Conservation (phyloP, 2,797 vertebrate genomes). For the Xiphophorus birchmanni region DNA sequence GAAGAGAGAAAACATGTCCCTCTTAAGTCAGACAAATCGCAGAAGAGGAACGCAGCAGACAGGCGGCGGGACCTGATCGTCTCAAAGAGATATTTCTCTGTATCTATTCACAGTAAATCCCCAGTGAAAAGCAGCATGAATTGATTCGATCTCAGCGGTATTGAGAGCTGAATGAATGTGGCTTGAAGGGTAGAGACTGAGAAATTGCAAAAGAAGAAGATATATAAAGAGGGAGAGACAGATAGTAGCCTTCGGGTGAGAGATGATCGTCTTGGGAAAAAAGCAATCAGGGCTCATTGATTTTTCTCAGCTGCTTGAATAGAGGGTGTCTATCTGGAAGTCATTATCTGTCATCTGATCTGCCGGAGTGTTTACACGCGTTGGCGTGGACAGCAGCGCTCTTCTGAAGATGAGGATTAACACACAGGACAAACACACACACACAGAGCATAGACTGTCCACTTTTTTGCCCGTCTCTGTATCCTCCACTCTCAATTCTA, state of each 20-base stretch:
- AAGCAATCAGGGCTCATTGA: constrained; percentile 84
- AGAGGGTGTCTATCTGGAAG: constrained; percentile 80
- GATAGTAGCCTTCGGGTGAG: constrained; percentile 68
- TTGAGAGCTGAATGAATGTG: constrained; percentile 65
- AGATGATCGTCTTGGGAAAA: constrained; percentile 79
- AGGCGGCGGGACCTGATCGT: constrained; percentile 38
- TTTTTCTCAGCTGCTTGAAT: constrained; percentile 79
- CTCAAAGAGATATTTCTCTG: constrained; percentile 58
- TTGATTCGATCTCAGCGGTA: constrained; percentile 65
- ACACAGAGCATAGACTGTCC: constrained; percentile 39
- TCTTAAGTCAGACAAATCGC: constrained; percentile 33
- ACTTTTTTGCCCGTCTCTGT: constrained; percentile 28
- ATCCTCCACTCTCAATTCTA: constrained; percentile 52
- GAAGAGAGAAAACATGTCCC: constrained; percentile 41
- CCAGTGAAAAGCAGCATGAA: constrained; percentile 63
- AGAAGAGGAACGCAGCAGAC: constrained; percentile 34
- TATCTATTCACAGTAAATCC: constrained; percentile 66
- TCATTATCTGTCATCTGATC: constrained; percentile 82
- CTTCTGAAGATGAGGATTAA: constrained; percentile 77
- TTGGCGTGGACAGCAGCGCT: constrained; percentile 72
- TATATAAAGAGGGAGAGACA: constrained; percentile 60
- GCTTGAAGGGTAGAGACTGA: constrained; percentile 36
- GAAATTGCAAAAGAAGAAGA: constrained; percentile 46
- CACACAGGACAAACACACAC: constrained; percentile 43
- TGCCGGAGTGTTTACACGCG: constrained; percentile 77